A percentile compares a stretch with the other conserved stretches of the same genome.
phyloP scores from a whole-genome alignment of 2,113 vertebrate genomes.

The Dromas ardeola region DNA sequence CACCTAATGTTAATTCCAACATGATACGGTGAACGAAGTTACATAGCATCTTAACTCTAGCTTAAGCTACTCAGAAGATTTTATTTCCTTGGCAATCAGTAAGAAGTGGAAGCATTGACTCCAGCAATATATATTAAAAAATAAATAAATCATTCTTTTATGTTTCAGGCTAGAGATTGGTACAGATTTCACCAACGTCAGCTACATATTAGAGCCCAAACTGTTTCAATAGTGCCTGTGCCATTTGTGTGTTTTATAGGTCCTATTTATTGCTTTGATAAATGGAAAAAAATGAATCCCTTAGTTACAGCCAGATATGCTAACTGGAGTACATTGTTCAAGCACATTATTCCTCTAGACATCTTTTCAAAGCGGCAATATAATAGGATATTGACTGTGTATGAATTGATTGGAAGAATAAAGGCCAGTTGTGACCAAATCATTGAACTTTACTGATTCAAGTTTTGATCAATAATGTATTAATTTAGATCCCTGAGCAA shows the following conservation, averaged over 20 bases:
- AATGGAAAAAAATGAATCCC: background rate
- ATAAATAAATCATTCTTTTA: background rate
- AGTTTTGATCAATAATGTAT: conserved; percentile 33
- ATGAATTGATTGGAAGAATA: conserved; percentile 29
- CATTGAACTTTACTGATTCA: conserved; percentile 29
- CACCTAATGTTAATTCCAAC: background rate
- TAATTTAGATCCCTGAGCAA: conserved; percentile 4
- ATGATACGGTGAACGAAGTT: background rate
- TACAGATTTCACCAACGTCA: background rate
- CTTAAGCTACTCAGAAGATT: background rate
- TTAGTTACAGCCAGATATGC: background rate
- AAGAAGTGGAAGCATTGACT: background rate
- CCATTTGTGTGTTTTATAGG: background rate
- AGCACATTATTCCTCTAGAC: background rate
- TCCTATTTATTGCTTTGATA: background rate
- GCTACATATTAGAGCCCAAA: background rate
- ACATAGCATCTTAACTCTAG: background rate
- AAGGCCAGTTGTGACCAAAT: conserved; percentile 10
- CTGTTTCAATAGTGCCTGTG: background rate
- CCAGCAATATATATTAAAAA: background rate
- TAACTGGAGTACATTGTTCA: background rate
- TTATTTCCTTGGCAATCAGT: background rate
- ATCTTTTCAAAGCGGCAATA: conserved; percentile 1
- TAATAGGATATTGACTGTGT: conserved; percentile 23
- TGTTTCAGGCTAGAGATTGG: background rate